Percentiles rank a stretch among this genome's conserved stretches.
Evolutionary conservation across 2,797 vertebrate genomes (phyloP).

Genomic region (Sebastes minor): DNA sequence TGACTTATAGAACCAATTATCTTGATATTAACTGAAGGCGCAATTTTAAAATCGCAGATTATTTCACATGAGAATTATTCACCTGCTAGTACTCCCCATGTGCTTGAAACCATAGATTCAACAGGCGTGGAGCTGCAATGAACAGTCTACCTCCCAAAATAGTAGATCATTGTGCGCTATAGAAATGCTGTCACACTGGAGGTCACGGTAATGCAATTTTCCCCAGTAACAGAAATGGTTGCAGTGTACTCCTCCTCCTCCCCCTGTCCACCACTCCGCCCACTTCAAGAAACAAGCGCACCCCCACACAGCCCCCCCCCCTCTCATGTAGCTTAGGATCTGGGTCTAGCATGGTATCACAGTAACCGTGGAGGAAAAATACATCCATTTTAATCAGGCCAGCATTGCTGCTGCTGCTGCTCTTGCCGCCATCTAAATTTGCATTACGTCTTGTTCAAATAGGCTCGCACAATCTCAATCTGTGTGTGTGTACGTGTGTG

Average conservation of each 20-base stretch:
- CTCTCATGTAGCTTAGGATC: slow-evolving; percentile 40
- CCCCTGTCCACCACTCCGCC: slow-evolving; percentile 50
- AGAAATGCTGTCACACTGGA: slow-evolving; percentile 59
- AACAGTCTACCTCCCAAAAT: slow-evolving; percentile 22
- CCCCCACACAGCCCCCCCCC: slow-evolving; percentile 1
- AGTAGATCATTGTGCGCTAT: slow-evolving; percentile 43
- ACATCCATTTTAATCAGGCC: slow-evolving; percentile 70
- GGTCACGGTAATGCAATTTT: slow-evolving; percentile 68
- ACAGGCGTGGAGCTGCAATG: slow-evolving; percentile 17
- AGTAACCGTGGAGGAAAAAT: slow-evolving; percentile 45
- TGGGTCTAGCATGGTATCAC: slow-evolving; percentile 59
- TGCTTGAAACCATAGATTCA: slow-evolving; percentile 1
- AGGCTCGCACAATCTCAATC: slow-evolving; percentile 13
- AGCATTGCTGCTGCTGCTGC: slow-evolving; percentile 15
- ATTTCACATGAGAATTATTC: not conserved
- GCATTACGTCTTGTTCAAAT: slow-evolving; percentile 51
- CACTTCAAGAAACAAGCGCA: slow-evolving; percentile 45
- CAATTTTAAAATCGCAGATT: not conserved
- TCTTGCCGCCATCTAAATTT: slow-evolving; percentile 37
- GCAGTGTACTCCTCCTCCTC: slow-evolving; percentile 44
- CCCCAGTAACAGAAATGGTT: slow-evolving; percentile 71
- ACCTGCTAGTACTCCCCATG: not conserved
- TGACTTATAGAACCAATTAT: not conserved
- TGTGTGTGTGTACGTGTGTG: not conserved
- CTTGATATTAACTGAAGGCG: not conserved